Evolutionary conservation across 2,888 invertebrate species (phyloP).

Genomic region (Lepas anatifera): DNA sequence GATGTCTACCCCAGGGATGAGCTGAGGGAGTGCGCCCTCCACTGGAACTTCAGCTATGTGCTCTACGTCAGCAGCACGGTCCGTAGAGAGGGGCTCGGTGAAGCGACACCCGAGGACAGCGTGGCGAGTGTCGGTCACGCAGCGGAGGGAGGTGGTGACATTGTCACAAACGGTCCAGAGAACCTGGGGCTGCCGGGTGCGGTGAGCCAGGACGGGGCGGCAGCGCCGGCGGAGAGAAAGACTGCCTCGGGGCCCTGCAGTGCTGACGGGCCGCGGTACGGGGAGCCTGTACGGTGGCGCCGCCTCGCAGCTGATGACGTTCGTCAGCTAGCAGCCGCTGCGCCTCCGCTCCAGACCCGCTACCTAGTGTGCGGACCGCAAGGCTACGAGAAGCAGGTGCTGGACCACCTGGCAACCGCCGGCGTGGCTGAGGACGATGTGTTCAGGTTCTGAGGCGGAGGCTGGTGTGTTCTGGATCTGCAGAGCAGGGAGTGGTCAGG

Average conservation of each 20-base stretch:
- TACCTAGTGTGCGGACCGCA: constrained; percentile 50
- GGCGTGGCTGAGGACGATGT: neutral
- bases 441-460: too few species aligned
- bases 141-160: too few species aligned
- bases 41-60: constrained; percentile 54
- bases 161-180: neutral
- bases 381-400: constrained; percentile 42
- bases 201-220: too few species aligned
- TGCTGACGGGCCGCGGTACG: constrained; percentile 36
- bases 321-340: constrained; percentile 32
- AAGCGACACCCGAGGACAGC: too few species aligned
- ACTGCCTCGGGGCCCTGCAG: constrained; percentile 36
- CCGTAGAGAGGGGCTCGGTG: too few species aligned
- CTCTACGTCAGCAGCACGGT: neutral
- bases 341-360: constrained; percentile 32
- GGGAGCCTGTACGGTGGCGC: constrained; percentile 39
- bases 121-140: too few species aligned
- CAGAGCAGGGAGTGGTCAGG: too few species aligned
- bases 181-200: too few species aligned
- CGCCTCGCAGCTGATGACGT: constrained; percentile 37
- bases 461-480: too few species aligned
- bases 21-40: constrained; percentile 44
- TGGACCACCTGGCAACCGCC: constrained; percentile 24
- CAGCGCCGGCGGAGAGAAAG: constrained; percentile 42
- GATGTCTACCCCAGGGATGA: constrained; percentile 49